Conservation (phyloP, 2,888 invertebrate genomes). For the Hofmannophila pseudospretella region DNA sequence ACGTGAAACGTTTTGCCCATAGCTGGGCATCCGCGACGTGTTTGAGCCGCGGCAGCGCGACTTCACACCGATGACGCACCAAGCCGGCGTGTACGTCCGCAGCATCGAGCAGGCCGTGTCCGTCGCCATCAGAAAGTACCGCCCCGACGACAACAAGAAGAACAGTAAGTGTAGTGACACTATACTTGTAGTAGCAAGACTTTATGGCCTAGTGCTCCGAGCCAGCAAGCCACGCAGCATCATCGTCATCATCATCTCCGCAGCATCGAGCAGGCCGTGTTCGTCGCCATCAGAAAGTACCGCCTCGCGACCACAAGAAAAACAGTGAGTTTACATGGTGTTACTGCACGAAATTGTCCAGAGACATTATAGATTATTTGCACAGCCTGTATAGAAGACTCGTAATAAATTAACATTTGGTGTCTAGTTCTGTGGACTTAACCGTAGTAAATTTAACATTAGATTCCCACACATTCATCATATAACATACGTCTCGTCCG, state of each 20-base stretch:
- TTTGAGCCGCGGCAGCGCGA: slow-evolving; percentile 89
- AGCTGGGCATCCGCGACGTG: slow-evolving; percentile 87
- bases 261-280: slow-evolving; percentile 90
- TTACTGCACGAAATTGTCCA: too few relatives aligned
- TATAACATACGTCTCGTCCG: too few relatives aligned
- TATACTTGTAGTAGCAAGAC: too few relatives aligned
- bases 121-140: slow-evolving; percentile 88
- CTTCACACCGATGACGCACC: slow-evolving; percentile 87
- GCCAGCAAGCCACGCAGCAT: too few relatives aligned
- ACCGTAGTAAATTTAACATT: too few relatives aligned
- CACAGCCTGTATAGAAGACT: too few relatives aligned
- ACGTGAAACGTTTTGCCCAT: slow-evolving; percentile 12
- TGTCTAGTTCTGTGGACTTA: too few relatives aligned
- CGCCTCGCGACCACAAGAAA: slow-evolving; percentile 74
- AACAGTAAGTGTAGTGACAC: slow-evolving; percentile 54
- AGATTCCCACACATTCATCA: too few relatives aligned
- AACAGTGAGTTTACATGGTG: slow-evolving; percentile 70
- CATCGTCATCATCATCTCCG: too few relatives aligned
- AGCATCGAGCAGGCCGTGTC: slow-evolving; percentile 92
- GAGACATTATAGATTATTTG: too few relatives aligned
- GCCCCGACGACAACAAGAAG: slow-evolving; percentile 73
- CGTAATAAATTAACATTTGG: too few relatives aligned
- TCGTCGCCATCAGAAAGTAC: slow-evolving; percentile 89
- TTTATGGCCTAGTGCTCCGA: too few relatives aligned
- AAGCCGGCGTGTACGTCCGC: slow-evolving; percentile 86